A percentile compares a stretch with the other conserved stretches of the same genome.
Conservation (phyloP, 2,888 invertebrate genomes). For the Epirrita christyi region DNA sequence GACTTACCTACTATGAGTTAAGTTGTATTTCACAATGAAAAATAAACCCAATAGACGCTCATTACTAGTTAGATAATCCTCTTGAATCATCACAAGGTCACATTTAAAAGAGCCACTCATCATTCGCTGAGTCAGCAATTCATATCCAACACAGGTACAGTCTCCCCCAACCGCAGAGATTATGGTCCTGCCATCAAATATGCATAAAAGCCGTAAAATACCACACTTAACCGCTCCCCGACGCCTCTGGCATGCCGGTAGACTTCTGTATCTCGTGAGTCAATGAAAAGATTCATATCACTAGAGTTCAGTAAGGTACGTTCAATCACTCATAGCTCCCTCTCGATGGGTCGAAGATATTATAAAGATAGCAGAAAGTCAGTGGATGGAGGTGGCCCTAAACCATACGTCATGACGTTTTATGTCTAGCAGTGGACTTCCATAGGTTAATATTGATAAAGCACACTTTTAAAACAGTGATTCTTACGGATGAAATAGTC, state of each 20-base stretch:
- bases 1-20: too few species aligned
- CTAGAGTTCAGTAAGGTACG: neutral
- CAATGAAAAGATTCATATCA: conserved; percentile 14
- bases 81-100: conserved; percentile 15
- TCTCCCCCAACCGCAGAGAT: conserved; percentile 74
- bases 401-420: too few species aligned
- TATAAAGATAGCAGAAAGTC: too few species aligned
- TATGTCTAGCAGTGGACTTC: too few species aligned
- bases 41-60: too few species aligned
- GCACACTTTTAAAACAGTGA: too few species aligned
- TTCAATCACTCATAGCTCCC: neutral
- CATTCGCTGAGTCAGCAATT: conserved; percentile 49
- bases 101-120: conserved; percentile 40
- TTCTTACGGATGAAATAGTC: too few species aligned
- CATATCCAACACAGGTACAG: conserved; percentile 67
- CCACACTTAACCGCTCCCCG: conserved; percentile 81
- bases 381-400: too few species aligned
- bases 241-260: conserved; percentile 57
- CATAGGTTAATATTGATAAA: too few species aligned
- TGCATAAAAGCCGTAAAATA: conserved; percentile 85
- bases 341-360: too few species aligned
- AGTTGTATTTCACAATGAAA: too few species aligned
- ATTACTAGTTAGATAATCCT: neutral
- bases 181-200: conserved; percentile 84
- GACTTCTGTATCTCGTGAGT: conserved; percentile 10